A percentile compares a stretch with the other conserved stretches of the same genome.
Conservation (phyloP, 2,113 vertebrate genomes). For the Corythornis vintsioides region DNA sequence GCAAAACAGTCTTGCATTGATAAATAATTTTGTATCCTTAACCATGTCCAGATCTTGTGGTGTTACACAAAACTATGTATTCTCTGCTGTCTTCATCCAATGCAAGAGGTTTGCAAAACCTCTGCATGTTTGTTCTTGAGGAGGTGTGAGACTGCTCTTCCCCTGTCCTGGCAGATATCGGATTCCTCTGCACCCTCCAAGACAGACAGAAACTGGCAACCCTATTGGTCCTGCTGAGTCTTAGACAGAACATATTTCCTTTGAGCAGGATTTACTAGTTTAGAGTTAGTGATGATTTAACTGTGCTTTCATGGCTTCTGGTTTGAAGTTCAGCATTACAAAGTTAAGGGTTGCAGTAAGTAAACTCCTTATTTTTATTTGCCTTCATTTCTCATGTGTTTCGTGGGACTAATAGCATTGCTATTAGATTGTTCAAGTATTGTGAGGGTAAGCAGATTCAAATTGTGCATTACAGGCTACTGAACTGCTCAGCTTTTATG, state of each 20-base stretch:
- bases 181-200: not conserved
- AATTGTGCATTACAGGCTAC: not conserved
- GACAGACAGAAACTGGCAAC: not conserved
- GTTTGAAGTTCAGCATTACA: not conserved
- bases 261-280: not conserved
- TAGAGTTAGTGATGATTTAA: not conserved
- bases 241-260: not conserved
- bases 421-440: not conserved
- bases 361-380: not conserved
- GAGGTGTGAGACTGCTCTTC: not conserved
- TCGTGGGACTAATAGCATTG: not conserved
- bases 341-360: not conserved
- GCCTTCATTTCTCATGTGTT: not conserved
- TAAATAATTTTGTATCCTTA: not conserved
- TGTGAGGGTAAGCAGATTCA: not conserved
- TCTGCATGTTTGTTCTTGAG: not conserved
- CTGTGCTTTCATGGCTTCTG: not conserved
- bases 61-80: not conserved
- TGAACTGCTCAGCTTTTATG: not conserved
- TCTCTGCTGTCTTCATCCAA: not conserved
- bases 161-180: not conserved
- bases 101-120: not conserved
- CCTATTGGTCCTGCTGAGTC: not conserved
- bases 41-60: fast-evolving
- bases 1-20: not conserved